Evolutionary conservation across 2,113 vertebrate species (phyloP), one percentile per base, ranked within the genome.

Genomic region (Smithornis capensis): DNA sequence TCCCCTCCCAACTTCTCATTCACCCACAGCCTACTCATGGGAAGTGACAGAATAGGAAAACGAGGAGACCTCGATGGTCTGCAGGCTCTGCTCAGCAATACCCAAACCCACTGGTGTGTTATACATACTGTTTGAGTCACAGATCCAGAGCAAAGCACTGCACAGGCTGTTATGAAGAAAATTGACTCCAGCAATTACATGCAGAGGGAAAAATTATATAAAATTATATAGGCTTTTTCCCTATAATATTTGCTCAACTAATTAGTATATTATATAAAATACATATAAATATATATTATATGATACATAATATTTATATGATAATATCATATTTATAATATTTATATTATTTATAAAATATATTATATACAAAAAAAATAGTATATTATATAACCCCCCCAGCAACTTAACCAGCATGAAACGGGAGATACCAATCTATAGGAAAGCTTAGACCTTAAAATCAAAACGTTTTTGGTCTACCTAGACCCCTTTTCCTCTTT

Each of bases 381-480:
- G n/a, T n/a, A n/a, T n/a, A n/a, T n/a, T n/a, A n/a, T n/a, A n/a
- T n/a, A n/a, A n/a, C n/a, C n/a, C n/a, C n/a, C 47, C 5, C 4
- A 75, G 15, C 3, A 73, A 40, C 31, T 35, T 64, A 55, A 78
- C 3, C 1, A 2, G 9, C 10, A 13, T 42, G 37, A 17, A 74
- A 60, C 25, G 22, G 10, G 19, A 62, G 50, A 33, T 53, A 50
- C 1, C 1, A 7, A 21, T 38, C 9, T 77, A 19, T 7, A 73
- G 29, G 14, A 68, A 42, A 57, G 6, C 7, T 62, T 55, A 67
- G 9, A 81, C 12, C 12, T 87, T 59, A 40, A 81, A 56, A 31
- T 33, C 8, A 52, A 57, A 37, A 24, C 0, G 2, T 38, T 47
- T 57, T 50, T 38, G 0, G 1, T 57, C 28, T 52, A 14, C 5